Conservation (phyloP, 2,113 vertebrate genomes). For the Gymnarchus niloticus region DNA sequence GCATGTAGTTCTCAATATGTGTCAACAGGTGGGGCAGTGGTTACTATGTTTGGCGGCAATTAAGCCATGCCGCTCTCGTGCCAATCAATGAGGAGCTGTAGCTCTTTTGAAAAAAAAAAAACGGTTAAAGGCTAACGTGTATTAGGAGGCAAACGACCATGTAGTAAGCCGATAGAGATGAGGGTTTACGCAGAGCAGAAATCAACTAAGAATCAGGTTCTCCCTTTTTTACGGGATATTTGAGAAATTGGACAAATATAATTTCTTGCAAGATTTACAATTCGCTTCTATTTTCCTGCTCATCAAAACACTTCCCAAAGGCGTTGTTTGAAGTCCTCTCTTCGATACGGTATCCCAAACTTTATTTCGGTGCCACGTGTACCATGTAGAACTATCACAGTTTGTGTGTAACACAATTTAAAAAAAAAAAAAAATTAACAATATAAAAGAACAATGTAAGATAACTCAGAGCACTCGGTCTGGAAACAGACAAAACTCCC, state of each 20-base stretch:
- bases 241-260: background rate
- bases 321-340: background rate
- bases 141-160: background rate
- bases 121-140: background rate
- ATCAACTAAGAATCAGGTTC: background rate
- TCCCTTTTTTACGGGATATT: background rate
- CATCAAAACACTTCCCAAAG: background rate
- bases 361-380: conserved; percentile 21
- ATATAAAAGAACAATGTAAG: background rate
- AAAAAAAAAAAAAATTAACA: background rate
- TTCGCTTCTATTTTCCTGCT: background rate
- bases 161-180: background rate
- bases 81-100: background rate
- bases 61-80: background rate
- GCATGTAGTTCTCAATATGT: background rate
- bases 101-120: background rate
- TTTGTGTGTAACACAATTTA: conserved; percentile 12
- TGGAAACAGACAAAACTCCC: background rate
- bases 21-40: background rate
- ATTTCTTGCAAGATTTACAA: background rate
- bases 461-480: background rate
- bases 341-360: conserved; percentile 8
- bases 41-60: background rate
- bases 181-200: background rate
- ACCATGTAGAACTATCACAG: conserved; percentile 21